Evolutionary conservation across 2,888 invertebrate genomes (phyloP), one percentile per base, ranked within the genome.

Genomic region (Timema cristinae): DNA sequence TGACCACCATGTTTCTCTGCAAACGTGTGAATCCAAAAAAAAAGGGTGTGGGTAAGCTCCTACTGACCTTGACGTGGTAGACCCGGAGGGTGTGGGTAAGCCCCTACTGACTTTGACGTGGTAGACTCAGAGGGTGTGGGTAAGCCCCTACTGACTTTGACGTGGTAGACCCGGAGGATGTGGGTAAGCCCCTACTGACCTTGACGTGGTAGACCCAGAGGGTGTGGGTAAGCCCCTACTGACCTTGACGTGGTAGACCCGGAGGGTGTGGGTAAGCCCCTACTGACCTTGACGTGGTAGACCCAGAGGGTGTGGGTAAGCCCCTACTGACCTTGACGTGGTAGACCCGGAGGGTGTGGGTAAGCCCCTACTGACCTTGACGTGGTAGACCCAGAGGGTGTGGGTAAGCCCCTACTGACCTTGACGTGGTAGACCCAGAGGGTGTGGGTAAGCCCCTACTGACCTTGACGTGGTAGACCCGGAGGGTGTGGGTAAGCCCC

Each of bases 151-250:
- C 71, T 59, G 80, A 91, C 91, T 87, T 88, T 86, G 61, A 92
- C 88, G 77, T 91, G 89, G 79, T 92, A 92, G 75, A 92, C 87
- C 95, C 95, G 95, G 54, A 95, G 86, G 50, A n/a, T 54, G 11
- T n/a, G 4, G 54, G 54, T n/a, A 54, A 8, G 10, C 66, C 7
- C n/a, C 7, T 10, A 6, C 71, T 59, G 80, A 91, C 91, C 87
- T 88, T 86, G 61, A 92, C 88, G 77, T 91, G 89, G 79, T 92
- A 92, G 75, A 92, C 87, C 95, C 95, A 95, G 54, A 95, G 86
- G 50, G 94, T 54, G 11, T n/a, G 4, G 54, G 54, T n/a, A 54
- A 8, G 10, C 66, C 7, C n/a, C 7, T 10, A 6, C 71, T 59
- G 80, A 91, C 91, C 87, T 88, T 86, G 61, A 92, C 88, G 77